Conservation (phyloP, 2,113 vertebrate species). For the Halcyon malimbica region DNA sequence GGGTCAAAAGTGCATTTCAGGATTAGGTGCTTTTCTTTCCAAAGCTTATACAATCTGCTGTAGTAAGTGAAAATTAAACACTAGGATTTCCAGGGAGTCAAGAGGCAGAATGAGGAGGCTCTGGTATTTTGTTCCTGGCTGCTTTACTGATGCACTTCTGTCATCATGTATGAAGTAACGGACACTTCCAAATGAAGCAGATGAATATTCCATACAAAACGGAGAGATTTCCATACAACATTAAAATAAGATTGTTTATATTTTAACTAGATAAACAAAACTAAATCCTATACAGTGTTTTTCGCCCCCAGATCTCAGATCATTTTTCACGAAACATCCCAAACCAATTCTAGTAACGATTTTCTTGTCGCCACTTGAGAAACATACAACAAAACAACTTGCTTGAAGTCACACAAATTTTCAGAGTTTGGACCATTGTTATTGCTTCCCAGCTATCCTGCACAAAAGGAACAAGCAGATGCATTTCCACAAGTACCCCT, state of each 20-base stretch:
- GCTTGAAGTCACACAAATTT: neutral
- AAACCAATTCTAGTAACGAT: neutral
- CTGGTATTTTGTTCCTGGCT: neutral
- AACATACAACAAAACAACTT: neutral
- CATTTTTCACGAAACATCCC: neutral
- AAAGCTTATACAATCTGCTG: neutral
- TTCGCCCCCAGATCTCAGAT: neutral
- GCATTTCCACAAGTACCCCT: neutral
- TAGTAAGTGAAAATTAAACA: neutral
- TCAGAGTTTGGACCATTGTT: neutral
- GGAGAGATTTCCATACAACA: neutral
- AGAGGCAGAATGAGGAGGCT: neutral
- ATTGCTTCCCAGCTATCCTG: neutral
- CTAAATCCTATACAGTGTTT: neutral
- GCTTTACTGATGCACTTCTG: neutral
- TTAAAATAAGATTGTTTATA: neutral
- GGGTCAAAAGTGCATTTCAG: neutral
- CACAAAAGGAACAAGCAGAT: neutral
- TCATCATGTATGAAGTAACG: neutral
- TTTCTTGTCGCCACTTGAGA: neutral
- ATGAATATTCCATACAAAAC: neutral
- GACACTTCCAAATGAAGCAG: neutral
- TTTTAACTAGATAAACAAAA: neutral
- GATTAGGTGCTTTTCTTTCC: neutral
- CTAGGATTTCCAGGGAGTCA: neutral